Evolutionary conservation across 2,797 vertebrate species (phyloP).

Genomic region (Urosaurus nigricauda): DNA sequence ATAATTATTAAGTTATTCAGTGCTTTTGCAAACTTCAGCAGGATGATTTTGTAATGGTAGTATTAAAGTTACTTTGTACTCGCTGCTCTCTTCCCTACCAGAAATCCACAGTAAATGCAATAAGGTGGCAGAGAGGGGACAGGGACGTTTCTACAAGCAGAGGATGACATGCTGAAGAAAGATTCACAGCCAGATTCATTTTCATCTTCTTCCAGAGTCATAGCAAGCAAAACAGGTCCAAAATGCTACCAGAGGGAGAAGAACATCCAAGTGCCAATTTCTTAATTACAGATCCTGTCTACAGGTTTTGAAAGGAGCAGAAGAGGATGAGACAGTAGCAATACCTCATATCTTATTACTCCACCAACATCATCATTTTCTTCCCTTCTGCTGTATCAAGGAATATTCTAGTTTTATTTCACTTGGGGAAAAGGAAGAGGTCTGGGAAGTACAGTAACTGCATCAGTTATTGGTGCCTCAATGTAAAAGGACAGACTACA

Average conservation of each 20-base stretch:
- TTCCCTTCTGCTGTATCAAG: background rate
- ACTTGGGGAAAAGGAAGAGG: background rate
- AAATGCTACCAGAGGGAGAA: background rate
- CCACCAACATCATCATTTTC: background rate
- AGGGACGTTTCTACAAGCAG: slow-evolving; percentile 21
- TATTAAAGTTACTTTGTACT: background rate
- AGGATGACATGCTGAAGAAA: slow-evolving; percentile 11
- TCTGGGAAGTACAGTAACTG: background rate
- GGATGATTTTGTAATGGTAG: background rate
- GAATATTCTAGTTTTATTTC: background rate
- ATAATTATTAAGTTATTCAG: background rate
- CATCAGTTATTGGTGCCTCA: background rate
- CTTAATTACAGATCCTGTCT: background rate
- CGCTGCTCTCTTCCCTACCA: slow-evolving; percentile 13
- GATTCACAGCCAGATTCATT: slow-evolving; percentile 19
- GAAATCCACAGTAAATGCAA: slow-evolving; percentile 17
- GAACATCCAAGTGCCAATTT: background rate
- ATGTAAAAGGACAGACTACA: background rate
- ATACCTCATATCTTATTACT: background rate
- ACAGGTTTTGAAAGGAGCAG: background rate
- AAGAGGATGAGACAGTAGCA: background rate
- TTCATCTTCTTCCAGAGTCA: slow-evolving; percentile 14
- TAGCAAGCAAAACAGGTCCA: background rate
- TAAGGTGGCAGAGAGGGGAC: slow-evolving; percentile 38
- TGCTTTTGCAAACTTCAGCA: slow-evolving; percentile 10